Conservation (phyloP, 2,888 invertebrate species). For the Busseola fusca region DNA sequence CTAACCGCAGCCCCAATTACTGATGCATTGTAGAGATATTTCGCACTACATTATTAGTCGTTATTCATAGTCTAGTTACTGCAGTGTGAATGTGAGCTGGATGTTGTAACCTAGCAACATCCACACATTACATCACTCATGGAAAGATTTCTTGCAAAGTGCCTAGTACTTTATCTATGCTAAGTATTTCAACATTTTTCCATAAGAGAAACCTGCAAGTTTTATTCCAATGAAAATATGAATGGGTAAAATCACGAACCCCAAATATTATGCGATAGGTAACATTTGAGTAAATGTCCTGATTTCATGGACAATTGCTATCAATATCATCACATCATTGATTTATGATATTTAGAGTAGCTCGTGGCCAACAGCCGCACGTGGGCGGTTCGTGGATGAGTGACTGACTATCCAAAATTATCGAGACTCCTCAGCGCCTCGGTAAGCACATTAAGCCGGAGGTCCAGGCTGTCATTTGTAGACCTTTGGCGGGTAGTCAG, state of each 20-base stretch:
- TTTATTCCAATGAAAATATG: not conserved
- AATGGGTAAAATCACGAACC: too few relatives aligned
- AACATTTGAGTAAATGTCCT: not conserved
- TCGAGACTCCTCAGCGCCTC: not conserved
- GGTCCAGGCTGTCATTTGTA: not conserved
- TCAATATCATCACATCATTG: constrained; percentile 12
- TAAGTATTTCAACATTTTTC: constrained; percentile 17
- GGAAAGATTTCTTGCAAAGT: constrained; percentile 31
- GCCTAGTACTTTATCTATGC: constrained; percentile 9
- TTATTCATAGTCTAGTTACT: constrained; percentile 39
- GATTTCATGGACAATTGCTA: not conserved
- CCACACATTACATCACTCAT: constrained; percentile 40
- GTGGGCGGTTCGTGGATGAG: too few relatives aligned
- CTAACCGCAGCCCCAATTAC: constrained; percentile 17
- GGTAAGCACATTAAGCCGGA: too few relatives aligned
- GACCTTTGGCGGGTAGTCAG: not conserved
- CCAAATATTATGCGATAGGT: not conserved
- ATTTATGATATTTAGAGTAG: not conserved
- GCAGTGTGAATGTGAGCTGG: constrained; percentile 9
- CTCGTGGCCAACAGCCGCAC: too few relatives aligned
- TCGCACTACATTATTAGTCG: constrained; percentile 12
- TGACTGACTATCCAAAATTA: too few relatives aligned
- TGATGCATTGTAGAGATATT: constrained; percentile 3
- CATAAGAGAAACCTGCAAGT: not conserved
- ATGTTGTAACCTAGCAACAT: constrained; percentile 40